Conservation (phyloP, 2,113 vertebrate genomes). For the Brienomyrus brachyistius region DNA sequence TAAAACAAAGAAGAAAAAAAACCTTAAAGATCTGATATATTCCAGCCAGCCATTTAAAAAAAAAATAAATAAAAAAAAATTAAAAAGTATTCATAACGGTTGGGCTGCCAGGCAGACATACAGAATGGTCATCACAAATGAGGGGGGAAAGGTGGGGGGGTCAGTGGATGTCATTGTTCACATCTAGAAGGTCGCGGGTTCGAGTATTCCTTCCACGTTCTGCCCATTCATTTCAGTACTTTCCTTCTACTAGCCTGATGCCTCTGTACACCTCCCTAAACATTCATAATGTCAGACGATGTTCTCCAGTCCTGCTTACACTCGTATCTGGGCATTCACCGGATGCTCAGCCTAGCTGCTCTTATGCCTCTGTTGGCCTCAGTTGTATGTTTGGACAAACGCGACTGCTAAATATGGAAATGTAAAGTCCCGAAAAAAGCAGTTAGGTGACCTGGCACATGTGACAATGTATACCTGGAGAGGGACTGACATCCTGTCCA, state of each 20-base stretch:
- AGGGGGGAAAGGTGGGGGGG: too few species aligned
- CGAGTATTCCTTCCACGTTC: not conserved
- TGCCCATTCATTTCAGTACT: not conserved
- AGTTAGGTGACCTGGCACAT: not conserved
- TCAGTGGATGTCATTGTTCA: not conserved
- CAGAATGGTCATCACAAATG: not conserved
- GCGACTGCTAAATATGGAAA: not conserved
- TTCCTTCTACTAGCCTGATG: not conserved
- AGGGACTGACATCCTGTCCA: not conserved
- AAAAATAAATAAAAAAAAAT: not conserved
- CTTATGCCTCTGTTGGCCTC: not conserved
- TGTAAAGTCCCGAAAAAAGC: not conserved
- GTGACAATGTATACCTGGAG: not conserved
- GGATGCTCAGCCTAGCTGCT: not conserved
- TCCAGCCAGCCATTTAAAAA: not conserved
- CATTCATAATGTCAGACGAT: not conserved
- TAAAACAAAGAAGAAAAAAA: not conserved
- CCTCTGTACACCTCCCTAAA: not conserved
- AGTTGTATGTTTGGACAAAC: not conserved
- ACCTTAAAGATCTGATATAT: not conserved
- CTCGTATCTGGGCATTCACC: not conserved
- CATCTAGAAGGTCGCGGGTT: not conserved
- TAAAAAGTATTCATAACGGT: not conserved
- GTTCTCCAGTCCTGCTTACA: not conserved
- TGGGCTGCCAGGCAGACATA: not conserved